A percentile compares a stretch with the other conserved stretches of the same genome.
These are phyloP conservation scores for Phasianus colchicus DNA, from an alignment of 2,113 vertebrate genomes.

Conservation along the genomic window DNA sequence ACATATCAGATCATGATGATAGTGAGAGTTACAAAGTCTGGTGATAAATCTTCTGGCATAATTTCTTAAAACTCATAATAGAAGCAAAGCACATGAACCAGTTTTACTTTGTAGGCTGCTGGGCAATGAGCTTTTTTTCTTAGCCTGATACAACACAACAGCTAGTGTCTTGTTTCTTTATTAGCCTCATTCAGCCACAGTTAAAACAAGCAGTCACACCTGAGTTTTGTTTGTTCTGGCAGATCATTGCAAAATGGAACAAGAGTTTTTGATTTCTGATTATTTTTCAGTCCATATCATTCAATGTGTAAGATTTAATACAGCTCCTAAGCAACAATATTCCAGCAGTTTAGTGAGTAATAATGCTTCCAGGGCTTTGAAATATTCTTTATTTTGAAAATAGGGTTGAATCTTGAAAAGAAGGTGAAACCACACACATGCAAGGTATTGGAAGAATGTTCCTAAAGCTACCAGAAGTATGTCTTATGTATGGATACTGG, in stretches of 20 bases:
- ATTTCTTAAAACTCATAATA: neutral
- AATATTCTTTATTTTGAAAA: neutral
- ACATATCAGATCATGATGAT: neutral
- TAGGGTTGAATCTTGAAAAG: fast-evolving
- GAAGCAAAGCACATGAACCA: neutral
- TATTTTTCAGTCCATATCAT: neutral
- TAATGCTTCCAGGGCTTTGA: neutral
- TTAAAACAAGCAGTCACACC: neutral
- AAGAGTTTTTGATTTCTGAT: neutral
- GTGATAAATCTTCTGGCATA: neutral
- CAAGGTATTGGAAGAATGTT: neutral
- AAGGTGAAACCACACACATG: neutral
- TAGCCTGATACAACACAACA: neutral
- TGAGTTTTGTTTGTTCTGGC: neutral
- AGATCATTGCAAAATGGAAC: neutral
- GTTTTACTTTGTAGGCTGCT: neutral
- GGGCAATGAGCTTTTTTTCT: neutral
- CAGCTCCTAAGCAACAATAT: neutral
- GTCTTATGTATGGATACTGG: neutral
- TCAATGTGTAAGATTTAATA: neutral
- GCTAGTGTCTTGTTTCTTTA: neutral
- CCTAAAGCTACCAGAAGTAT: neutral
- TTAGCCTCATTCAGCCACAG: neutral
- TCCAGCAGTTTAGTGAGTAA: neutral
- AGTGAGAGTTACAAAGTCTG: neutral